phyloP scores from a whole-genome alignment of 1,140 invertebrate genomes.

The Sitophilus oryzae region DNA sequence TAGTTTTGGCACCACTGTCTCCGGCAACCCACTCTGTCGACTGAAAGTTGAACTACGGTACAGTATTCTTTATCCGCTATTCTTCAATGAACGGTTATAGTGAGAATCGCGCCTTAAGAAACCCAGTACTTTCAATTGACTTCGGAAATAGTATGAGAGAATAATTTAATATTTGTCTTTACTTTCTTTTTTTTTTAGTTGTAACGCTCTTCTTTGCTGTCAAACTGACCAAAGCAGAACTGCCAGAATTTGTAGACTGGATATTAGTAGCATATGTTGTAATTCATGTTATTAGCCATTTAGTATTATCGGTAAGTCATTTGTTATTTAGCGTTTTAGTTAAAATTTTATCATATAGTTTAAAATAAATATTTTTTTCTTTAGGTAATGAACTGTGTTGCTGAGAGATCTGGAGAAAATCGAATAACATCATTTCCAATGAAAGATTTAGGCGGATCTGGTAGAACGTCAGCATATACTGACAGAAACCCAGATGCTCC shows the following conservation, averaged over 20 bases:
- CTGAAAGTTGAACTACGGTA: too few species aligned
- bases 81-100: too few species aligned
- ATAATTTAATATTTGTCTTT: too few species aligned
- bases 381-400: constrained; percentile 66
- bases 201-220: constrained; percentile 90
- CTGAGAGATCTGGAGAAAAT: constrained; percentile 63
- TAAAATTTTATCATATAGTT: constrained; percentile 20
- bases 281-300: constrained; percentile 81
- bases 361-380: constrained; percentile 35
- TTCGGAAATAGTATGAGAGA: too few species aligned
- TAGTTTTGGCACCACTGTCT: too few species aligned
- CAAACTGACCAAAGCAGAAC: constrained; percentile 72
- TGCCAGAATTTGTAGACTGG: constrained; percentile 81
- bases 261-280: constrained; percentile 82
- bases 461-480: constrained; percentile 51
- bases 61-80: too few species aligned
- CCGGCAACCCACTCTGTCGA: too few species aligned
- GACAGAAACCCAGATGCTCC: constrained; percentile 69
- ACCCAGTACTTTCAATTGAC: too few species aligned
- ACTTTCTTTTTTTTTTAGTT: constrained; percentile 65
- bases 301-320: constrained; percentile 78
- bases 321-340: background rate
- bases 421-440: constrained; percentile 75
- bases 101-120: too few species aligned
- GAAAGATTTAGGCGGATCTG: constrained; percentile 68